Percentiles rank a stretch among this genome's conserved stretches.
Evolutionary conservation across 2,797 vertebrate genomes (phyloP).

Genomic region (Bovichtus diacanthus): DNA sequence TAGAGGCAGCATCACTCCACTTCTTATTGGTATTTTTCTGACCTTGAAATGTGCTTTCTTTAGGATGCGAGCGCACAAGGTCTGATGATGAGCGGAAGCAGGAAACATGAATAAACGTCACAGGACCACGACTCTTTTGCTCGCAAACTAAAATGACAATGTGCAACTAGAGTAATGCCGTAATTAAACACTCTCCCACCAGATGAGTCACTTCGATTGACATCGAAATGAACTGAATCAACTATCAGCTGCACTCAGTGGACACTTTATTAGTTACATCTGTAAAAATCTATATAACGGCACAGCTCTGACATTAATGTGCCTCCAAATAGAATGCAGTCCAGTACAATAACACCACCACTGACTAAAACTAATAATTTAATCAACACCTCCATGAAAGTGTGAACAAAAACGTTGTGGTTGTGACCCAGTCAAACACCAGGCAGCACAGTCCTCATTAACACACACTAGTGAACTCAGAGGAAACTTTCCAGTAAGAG

Average conservation of each 20-base stretch:
- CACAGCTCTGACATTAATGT: not conserved
- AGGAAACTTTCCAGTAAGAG: too few species aligned
- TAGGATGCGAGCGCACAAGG: not conserved
- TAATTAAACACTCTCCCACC: not conserved
- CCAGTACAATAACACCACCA: not conserved
- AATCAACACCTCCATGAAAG: not conserved
- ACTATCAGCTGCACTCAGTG: not conserved
- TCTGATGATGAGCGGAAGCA: slow-evolving; percentile 20
- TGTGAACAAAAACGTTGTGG: too few species aligned
- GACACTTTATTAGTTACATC: too few species aligned
- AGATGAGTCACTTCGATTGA: not conserved
- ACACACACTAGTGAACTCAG: too few species aligned
- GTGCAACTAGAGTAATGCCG: not conserved
- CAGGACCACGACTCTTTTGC: not conserved
- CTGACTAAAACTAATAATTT: not conserved
- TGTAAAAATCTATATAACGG: not conserved
- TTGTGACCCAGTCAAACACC: too few species aligned
- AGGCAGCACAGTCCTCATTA: too few species aligned
- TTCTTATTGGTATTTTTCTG: slow-evolving; percentile 14
- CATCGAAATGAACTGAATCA: not conserved
- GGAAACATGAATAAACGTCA: slow-evolving; percentile 8
- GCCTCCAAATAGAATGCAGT: too few species aligned
- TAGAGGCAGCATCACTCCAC: not conserved
- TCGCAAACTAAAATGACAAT: not conserved
- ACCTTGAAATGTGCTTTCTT: slow-evolving; percentile 40